Percentiles rank a stretch among this genome's conserved stretches.
Conservation (phyloP, 2,797 vertebrate species). For the Lithobates sylvaticus region DNA sequence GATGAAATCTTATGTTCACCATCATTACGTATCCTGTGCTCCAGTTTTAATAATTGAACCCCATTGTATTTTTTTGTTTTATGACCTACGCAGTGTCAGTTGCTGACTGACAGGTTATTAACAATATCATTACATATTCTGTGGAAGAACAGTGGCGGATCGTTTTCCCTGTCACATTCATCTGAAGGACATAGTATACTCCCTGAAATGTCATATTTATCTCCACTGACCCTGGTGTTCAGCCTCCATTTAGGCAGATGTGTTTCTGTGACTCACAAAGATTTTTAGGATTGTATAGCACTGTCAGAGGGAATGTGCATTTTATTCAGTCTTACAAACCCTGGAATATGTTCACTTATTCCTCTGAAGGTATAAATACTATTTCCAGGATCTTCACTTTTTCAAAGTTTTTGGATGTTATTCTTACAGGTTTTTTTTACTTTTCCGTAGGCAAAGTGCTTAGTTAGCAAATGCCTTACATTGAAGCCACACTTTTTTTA, state of each 20-base stretch:
- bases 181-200: background rate
- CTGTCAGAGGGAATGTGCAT: background rate
- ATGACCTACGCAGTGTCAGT: background rate
- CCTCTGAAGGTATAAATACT: background rate
- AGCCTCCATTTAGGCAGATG: background rate
- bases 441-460: background rate
- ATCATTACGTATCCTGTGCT: background rate
- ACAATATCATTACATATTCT: slow-evolving; percentile 1
- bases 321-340: background rate
- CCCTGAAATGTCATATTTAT: background rate
- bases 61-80: background rate
- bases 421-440: background rate
- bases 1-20: background rate
- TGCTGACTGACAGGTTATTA: background rate
- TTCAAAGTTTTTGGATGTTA: background rate
- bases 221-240: background rate
- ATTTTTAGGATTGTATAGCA: background rate
- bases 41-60: background rate
- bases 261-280: background rate
- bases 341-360: background rate
- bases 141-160: background rate
- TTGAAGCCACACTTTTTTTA: too few species aligned
- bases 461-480: background rate
- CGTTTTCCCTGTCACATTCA: background rate
- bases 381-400: background rate